Evolutionary conservation across 2,113 vertebrate species (phyloP), one percentile per base, ranked within the genome.

Genomic region (Proterorhinus semilunaris): DNA sequence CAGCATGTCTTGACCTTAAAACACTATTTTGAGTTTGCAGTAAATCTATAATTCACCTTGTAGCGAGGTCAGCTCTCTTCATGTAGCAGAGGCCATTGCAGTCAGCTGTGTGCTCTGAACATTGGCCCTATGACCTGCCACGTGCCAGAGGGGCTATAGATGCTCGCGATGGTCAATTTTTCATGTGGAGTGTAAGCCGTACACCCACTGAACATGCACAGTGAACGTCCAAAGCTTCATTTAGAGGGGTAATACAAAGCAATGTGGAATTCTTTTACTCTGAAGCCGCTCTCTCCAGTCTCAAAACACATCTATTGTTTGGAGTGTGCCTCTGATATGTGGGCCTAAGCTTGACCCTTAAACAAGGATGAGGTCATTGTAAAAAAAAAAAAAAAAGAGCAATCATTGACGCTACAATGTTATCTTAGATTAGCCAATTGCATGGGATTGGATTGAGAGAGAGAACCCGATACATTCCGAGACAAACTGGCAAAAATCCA

Each of bases 121-220:
- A 44, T 15, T 61, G 42, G 44, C 58, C 58, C 58, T 45, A 10
- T 61, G 13, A 61, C 58, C 58, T 59, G 57, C 27, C 36, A 7
- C 43, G 27, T 7, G 55, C 55, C 55, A 42, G 21, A 43, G 12
- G 55, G 21, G 55, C 11, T 61, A 44, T 61, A 15, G 12, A 61
- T n/a, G 58, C 42, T 61, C 58, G 8, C n/a, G 42, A 61, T 44
- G 13, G 57, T 59, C 36, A 44, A n/a, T 61, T 45, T 7, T 61
- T 61, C 44, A 61, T 61, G 36, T 44, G 42, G 42, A 61, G 58
- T n/a, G 58, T 44, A 61, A 44, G 42, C n/a, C 42, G 44, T 43
- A 43, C 13, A 46, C 44, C 17, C 44, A 65, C 75, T 65, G 16
- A 47, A 51, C n/a, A 36, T 43, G 52, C 62, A 64, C 61, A 45